Percentiles rank a stretch among this genome's conserved stretches.
phyloP scores from a whole-genome alignment of 1,140 invertebrate species.

The Scylla paramamosain region DNA sequence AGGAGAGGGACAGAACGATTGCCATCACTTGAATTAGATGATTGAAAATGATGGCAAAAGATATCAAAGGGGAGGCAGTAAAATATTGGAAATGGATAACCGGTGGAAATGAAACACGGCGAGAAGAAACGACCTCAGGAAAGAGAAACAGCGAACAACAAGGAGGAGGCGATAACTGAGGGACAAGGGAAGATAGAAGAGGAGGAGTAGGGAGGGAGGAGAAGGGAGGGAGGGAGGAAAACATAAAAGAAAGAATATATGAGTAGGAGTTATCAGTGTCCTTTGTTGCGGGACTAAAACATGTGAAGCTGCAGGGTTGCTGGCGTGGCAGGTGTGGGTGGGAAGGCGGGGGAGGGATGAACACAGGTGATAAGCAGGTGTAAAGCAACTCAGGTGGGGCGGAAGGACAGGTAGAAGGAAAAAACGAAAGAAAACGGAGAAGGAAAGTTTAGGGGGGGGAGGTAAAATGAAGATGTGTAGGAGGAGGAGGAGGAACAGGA shows the following conservation, averaged over 20 bases:
- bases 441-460: background rate
- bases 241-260: background rate
- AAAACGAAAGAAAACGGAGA: background rate
- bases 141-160: background rate
- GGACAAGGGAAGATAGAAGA: background rate
- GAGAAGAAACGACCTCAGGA: no score
- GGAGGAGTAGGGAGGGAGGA: background rate
- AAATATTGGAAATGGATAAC: no score
- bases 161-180: background rate
- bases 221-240: background rate
- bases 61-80: no score
- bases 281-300: background rate
- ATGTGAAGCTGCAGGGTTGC: background rate
- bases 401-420: background rate
- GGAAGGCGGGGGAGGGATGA: background rate
- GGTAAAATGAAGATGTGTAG: background rate
- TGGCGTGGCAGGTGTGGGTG: background rate
- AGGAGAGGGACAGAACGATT: no score
- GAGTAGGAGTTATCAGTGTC: background rate
- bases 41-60: no score
- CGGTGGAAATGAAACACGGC: no score
- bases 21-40: no score
- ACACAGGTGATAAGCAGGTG: background rate
- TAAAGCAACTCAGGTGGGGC: no score
- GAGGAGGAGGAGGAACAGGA: background rate